A percentile compares a stretch with the other conserved stretches of the same genome.
These are phyloP conservation scores for Hemibagrus wyckioides DNA, from an alignment of 2,113 vertebrate genomes.

Conservation along the genomic window DNA sequence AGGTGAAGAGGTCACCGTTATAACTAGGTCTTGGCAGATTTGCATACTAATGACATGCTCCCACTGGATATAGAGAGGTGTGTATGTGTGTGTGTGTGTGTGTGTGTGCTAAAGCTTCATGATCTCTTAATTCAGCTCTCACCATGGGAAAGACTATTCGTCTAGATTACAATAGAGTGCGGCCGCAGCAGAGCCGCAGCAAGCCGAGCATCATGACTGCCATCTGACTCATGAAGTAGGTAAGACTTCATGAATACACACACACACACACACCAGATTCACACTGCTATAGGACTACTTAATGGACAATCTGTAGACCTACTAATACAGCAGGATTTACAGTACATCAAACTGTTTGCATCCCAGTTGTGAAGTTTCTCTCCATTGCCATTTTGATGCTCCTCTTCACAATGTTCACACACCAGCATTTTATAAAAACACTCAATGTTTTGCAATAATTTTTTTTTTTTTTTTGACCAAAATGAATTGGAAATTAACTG, in stretches of 20 bases:
- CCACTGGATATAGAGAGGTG: conserved; percentile 64
- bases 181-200: conserved; percentile 7
- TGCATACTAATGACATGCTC: conserved; percentile 81
- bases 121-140: conserved; percentile 54
- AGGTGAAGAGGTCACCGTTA: conserved; percentile 79
- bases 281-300: background rate
- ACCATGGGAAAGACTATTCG: conserved; percentile 41
- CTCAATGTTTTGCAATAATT: background rate
- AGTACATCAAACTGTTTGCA: background rate
- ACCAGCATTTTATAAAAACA: background rate
- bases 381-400: background rate
- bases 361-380: background rate
- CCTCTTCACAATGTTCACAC: background rate
- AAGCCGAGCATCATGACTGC: background rate
- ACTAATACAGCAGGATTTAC: background rate
- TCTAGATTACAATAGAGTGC: conserved; percentile 46
- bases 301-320: background rate
- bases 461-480: background rate
- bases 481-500: background rate
- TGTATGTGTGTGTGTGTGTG: conserved; percentile 16
- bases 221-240: conserved; percentile 18
- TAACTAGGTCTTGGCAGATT: conserved; percentile 82
- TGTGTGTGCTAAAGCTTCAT: conserved; percentile 54
- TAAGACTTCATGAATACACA: background rate
- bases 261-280: background rate